phyloP scores from a whole-genome alignment of 2,888 invertebrate genomes.

The Copidosoma aretas region DNA sequence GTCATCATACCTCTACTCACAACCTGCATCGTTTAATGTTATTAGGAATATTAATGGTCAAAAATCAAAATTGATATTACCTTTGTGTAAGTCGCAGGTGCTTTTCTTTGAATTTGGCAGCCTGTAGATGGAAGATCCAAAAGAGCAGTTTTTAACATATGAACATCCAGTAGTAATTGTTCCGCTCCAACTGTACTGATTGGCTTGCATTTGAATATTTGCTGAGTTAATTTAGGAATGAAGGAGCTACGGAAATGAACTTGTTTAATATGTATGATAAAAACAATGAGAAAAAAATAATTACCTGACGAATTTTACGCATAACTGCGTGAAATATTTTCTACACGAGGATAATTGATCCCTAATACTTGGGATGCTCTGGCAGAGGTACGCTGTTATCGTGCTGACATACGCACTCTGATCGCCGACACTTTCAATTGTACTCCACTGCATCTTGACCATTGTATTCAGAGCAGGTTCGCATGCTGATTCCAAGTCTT shows the following conservation, averaged over 20 bases:
- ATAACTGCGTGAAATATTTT: constrained; percentile 98
- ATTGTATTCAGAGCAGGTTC: constrained; percentile 92
- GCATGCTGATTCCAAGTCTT: constrained; percentile 92
- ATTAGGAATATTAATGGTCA: constrained; percentile 42
- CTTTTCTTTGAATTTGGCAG: constrained; percentile 85
- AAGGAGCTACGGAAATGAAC: constrained; percentile 71
- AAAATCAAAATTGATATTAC: constrained; percentile 57
- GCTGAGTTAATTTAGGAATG: constrained; percentile 92
- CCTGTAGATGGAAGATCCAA: constrained; percentile 94
- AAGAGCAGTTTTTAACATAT: constrained; percentile 91
- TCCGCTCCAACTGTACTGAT: constrained; percentile 86
- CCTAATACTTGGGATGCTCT: constrained; percentile 85
- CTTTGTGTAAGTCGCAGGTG: constrained; percentile 86
- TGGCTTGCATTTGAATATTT: constrained; percentile 89
- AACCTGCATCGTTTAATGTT: constrained; percentile 58
- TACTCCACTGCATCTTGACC: constrained; percentile 94
- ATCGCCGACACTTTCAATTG: constrained; percentile 93
- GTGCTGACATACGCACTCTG: constrained; percentile 94
- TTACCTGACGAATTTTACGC: constrained; percentile 90
- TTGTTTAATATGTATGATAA: constrained; percentile 12
- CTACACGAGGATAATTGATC: constrained; percentile 89
- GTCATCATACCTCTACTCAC: constrained; percentile 92
- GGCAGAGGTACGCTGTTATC: constrained; percentile 84
- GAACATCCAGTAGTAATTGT: constrained; percentile 90
- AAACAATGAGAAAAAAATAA: constrained; percentile 40